Base-by-base conservation (phyloP, 2,888 invertebrate genomes). In the Leptogaster cylindrica region DNA sequence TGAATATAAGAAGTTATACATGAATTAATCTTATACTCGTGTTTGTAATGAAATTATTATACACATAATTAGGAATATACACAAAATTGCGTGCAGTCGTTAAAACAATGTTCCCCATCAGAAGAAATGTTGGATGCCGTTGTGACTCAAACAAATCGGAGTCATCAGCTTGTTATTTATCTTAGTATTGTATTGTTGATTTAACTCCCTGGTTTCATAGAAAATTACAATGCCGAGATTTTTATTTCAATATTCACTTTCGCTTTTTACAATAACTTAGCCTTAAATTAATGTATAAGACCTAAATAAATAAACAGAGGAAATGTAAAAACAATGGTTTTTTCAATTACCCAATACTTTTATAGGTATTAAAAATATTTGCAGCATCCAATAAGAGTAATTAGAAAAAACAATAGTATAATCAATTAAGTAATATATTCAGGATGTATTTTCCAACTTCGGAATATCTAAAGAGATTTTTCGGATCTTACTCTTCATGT, bases 161-260 rank as follows among this genome's bases (percentile, higher is more conserved):
- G 14, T 16, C 31, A 20, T 10, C 23, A n/a, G 55, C 55, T 55
- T 55, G 55, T 55, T 55, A 36, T 55, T 55, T 39, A 55, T 39
- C 55, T 55, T 14, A 55, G 36, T 36, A 23, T 39, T 55, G 36
- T 55, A 55, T 12, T 55, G 33, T 55, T 39, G n/a, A n/a, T n/a
- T n/a, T n/a, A n/a, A n/a, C n/a, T n/a, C n/a, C 52, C 36, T 55
- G 55, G 55, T 55, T 55, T 55, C 55, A 55, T n/a, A n/a, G 55
- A 55, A 14, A 36, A 20, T 36, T 12, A 36, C 39, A 55, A 14
- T 55, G 55, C 55, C 23, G 55, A 55, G 12, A 12, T n/a, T 50
- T 50, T 50, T 23, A 28, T 50, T 14, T 12, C 23, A 31, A 55
- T 23, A 55, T 55, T 55, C 36, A 20, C 23, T 55, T 39, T 36